Evolutionary conservation across 37 sponge, comb jelly and placozoan genomes (phyloP).

Genomic region (Lycopodina hypogea): DNA sequence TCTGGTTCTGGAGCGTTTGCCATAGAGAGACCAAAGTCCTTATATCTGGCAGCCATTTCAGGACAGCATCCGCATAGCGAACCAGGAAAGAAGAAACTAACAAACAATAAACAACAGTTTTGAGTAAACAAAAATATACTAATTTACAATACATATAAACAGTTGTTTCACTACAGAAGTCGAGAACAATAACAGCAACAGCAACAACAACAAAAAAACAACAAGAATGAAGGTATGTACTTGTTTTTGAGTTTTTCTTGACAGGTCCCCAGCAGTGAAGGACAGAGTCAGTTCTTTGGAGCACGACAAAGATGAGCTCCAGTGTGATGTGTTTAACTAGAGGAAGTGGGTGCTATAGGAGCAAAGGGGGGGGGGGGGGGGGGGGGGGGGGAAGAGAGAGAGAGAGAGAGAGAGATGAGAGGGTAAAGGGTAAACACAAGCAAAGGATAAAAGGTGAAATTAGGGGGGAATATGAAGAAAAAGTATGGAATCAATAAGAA

Average conservation of each 20-base stretch:
- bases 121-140: not conserved
- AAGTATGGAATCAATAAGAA: too few relatives aligned
- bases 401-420: not conserved
- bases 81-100: constrained; percentile 19
- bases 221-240: constrained; percentile 3
- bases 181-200: too few relatives aligned
- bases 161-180: not conserved
- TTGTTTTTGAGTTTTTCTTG: not conserved
- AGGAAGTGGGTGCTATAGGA: constrained; percentile 6
- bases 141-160: too few relatives aligned
- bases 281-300: constrained; percentile 47
- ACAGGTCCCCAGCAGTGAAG: constrained; percentile 22
- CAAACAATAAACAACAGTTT: not conserved
- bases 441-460: not conserved
- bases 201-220: too few relatives aligned
- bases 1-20: constrained; percentile 21
- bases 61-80: constrained; percentile 40
- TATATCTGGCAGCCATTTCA: constrained; percentile 64
- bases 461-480: too few relatives aligned
- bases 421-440: too few relatives aligned
- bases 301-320: constrained; percentile 18
- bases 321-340: constrained; percentile 47
- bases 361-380: not conserved
- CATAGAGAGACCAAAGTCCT: constrained; percentile 59
- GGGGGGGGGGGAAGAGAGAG: too few relatives aligned